These are phyloP conservation scores for Tachina fera DNA, from an alignment of 2,888 invertebrate genomes.

Conservation along the genomic window DNA sequence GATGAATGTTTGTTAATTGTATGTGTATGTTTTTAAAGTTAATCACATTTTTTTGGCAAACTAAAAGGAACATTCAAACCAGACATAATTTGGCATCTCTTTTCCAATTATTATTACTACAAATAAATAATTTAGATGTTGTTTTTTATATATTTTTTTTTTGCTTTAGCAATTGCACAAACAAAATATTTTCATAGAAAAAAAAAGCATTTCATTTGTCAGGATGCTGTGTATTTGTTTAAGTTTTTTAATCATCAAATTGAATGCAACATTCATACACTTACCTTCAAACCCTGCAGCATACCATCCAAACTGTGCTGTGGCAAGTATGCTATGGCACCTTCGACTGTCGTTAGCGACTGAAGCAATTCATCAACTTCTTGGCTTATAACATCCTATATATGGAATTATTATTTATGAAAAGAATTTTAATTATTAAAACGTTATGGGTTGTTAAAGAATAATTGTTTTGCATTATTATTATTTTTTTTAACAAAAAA, in stretches of 20 bases:
- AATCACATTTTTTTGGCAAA: slow-evolving; percentile 37
- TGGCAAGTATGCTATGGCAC: slow-evolving; percentile 87
- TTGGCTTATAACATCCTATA: slow-evolving; percentile 86
- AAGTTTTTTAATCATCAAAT: not conserved
- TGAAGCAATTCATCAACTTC: slow-evolving; percentile 88
- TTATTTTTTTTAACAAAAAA: not conserved
- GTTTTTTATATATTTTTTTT: slow-evolving; percentile 7
- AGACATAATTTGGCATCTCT: slow-evolving; percentile 24
- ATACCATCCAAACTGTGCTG: slow-evolving; percentile 88
- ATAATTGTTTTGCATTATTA: not conserved
- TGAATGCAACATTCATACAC: slow-evolving; percentile 48
- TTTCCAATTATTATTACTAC: not conserved
- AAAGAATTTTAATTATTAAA: slow-evolving; percentile 42
- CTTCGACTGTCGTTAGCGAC: slow-evolving; percentile 88
- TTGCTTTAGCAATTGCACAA: slow-evolving; percentile 62
- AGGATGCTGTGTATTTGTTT: slow-evolving; percentile 35
- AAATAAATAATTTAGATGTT: not conserved
- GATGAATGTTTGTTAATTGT: slow-evolving; percentile 33
- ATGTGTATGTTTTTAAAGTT: slow-evolving; percentile 21
- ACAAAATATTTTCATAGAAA: slow-evolving; percentile 47
- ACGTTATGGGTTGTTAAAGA: slow-evolving; percentile 9
- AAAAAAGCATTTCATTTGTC: slow-evolving; percentile 59
- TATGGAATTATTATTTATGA: slow-evolving; percentile 66
- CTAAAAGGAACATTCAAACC: slow-evolving; percentile 28
- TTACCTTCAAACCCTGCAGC: slow-evolving; percentile 89